Conservation (phyloP, 1,140 invertebrate genomes). For the Andrena cerasifolii region DNA sequence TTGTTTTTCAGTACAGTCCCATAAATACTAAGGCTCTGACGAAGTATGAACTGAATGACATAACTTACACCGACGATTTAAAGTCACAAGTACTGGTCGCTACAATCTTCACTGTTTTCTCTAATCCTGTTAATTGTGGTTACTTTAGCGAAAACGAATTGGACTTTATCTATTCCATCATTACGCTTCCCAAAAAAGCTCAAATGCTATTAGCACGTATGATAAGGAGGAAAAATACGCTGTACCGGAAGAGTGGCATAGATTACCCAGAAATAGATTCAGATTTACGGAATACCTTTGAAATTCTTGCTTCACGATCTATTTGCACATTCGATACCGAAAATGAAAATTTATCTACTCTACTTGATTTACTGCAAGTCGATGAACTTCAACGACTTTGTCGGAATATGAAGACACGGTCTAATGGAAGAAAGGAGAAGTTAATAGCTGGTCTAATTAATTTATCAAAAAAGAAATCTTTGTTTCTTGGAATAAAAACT, state of each 20-base stretch:
- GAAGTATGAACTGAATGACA: constrained; percentile 66
- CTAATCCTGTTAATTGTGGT: constrained; percentile 73
- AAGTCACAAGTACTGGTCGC: constrained; percentile 66
- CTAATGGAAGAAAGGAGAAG: constrained; percentile 60
- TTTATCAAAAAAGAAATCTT: constrained; percentile 58
- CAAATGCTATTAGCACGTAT: constrained; percentile 74
- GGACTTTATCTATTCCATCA: constrained; percentile 66
- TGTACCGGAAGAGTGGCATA: constrained; percentile 65
- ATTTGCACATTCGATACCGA: constrained; percentile 66
- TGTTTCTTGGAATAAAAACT: constrained; percentile 66
- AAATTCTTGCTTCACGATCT: constrained; percentile 60
- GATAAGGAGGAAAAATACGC: constrained; percentile 69
- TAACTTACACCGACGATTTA: constrained; percentile 59
- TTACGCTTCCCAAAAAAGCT: constrained; percentile 61
- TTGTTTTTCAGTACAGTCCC: constrained; percentile 49
- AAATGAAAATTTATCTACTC: constrained; percentile 41
- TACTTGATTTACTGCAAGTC: constrained; percentile 68
- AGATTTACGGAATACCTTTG: constrained; percentile 59
- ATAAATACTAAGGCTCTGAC: constrained; percentile 44
- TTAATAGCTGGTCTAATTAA: constrained; percentile 64
- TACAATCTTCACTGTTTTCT: constrained; percentile 68
- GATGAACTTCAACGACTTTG: constrained; percentile 69
- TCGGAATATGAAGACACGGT: constrained; percentile 62
- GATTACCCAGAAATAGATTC: constrained; percentile 62
- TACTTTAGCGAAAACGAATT: constrained; percentile 74